These are phyloP conservation scores for Megalurothrips usitatus DNA, from an alignment of 2,888 invertebrate genomes.

Conservation along the genomic window DNA sequence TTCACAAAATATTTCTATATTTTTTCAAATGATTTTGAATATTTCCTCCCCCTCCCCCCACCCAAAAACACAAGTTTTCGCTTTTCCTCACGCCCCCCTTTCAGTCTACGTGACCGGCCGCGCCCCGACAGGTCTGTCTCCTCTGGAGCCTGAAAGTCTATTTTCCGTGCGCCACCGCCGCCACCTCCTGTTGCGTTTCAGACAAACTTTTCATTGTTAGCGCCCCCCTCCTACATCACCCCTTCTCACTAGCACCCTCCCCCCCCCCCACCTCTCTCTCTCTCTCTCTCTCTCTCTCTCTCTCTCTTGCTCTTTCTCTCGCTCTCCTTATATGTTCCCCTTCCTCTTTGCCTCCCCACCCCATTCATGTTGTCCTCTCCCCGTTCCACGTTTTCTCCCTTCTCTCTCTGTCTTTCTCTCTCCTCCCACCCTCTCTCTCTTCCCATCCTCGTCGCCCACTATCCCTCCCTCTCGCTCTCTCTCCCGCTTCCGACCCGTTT, in stretches of 20 bases:
- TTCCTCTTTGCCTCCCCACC: neutral
- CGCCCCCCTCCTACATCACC: neutral
- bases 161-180: neutral
- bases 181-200: neutral
- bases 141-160: no score
- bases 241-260: neutral
- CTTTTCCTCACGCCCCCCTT: no score
- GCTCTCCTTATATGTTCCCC: neutral
- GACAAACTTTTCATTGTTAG: neutral
- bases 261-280: neutral
- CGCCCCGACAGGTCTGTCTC: no score
- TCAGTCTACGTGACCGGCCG: no score
- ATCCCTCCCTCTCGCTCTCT: neutral
- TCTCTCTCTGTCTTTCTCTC: neutral
- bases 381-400: neutral
- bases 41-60: no score
- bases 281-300: constrained; percentile 6
- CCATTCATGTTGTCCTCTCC: no score
- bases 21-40: no score
- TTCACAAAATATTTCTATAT: no score
- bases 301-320: neutral
- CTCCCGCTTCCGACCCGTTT: neutral
- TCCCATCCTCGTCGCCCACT: neutral
- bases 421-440: neutral
- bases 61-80: no score